Base-by-base conservation (phyloP, 2,113 vertebrate species). In the Muntiacus reevesi region DNA sequence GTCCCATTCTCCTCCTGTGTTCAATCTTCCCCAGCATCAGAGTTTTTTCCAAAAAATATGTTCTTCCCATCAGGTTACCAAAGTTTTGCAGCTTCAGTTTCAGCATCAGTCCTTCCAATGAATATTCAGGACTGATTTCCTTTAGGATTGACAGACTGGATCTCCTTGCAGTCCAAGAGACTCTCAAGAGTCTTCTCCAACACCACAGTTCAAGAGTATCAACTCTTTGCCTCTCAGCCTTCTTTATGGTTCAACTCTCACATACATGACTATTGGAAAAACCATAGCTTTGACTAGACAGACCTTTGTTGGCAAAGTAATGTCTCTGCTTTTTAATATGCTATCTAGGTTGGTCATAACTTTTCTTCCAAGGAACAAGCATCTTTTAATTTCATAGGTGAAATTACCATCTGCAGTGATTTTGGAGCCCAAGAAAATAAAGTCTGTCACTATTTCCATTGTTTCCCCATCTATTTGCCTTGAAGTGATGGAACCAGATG, bases 1-100 rank as follows among this genome's bases (percentile, higher is more conserved):
- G 2, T 36, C 33, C 33, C 16, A n/a, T 67, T n/a, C 33, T n/a
- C 64, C 33, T 67, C 64, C 64, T 0, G 1, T 8, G 7, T 36
- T 67, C 64, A 36, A 21, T 19, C 33, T n/a, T 67, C 17, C 17
- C 33, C 33, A 67, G 33, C 64, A 36, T 36, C 33, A 36, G 33
- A 33, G 33, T n/a, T 33, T 67, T n/a, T 36, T 36, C 64, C 64
- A 67, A 10, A 19, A 17, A 67, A 33, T 67, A 1, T 2, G 33
- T 19, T 67, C 33, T 67, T 10, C 64, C 64, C 64, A 67, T 19
- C 33, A 67, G 64, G 33, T n/a, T 16, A 33, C 33, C 33, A 67
- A 2, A n/a, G 64, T 67, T n/a, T 36, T 9, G 33, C 16, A 19
- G 64, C 4, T 67, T 67, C 64, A 36, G 16, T 36, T 36, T 67